Conservation (phyloP, 2,888 invertebrate species). For the Dasysyrphus tricinctus region DNA sequence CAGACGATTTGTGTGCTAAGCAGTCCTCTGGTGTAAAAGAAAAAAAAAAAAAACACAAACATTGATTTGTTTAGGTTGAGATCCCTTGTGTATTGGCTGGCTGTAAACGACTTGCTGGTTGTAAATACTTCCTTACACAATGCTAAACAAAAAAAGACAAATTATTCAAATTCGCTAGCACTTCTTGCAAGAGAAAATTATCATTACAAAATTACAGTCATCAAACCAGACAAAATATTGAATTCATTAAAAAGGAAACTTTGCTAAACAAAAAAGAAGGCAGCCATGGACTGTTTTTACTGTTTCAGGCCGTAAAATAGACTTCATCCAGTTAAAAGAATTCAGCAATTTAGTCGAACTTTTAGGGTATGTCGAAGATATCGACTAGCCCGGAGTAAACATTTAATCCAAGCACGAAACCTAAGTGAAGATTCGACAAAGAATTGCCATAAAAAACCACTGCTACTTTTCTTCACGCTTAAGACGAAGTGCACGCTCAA, state of each 20-base stretch:
- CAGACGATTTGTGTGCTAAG: neutral
- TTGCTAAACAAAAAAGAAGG: too few species aligned
- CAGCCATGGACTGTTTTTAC: too few species aligned
- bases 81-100: neutral
- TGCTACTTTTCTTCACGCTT: too few species aligned
- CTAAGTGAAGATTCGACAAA: too few species aligned
- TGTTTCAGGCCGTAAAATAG: too few species aligned
- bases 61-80: conserved; percentile 49
- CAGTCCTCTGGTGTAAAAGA: neutral
- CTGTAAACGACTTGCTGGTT: neutral
- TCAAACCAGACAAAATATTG: neutral
- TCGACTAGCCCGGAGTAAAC: too few species aligned
- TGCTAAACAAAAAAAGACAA: conserved; percentile 31
- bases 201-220: neutral
- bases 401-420: too few species aligned
- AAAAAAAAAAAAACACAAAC: neutral
- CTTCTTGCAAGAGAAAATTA: conserved; percentile 20
- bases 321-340: too few species aligned
- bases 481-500: too few species aligned
- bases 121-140: conserved; percentile 2
- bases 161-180: conserved; percentile 44
- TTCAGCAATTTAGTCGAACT: too few species aligned
- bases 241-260: conserved; percentile 9
- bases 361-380: too few species aligned
- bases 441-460: too few species aligned